Evolutionary conservation across 2,113 vertebrate species (phyloP).

Genomic region (Ciconia boyciana): DNA sequence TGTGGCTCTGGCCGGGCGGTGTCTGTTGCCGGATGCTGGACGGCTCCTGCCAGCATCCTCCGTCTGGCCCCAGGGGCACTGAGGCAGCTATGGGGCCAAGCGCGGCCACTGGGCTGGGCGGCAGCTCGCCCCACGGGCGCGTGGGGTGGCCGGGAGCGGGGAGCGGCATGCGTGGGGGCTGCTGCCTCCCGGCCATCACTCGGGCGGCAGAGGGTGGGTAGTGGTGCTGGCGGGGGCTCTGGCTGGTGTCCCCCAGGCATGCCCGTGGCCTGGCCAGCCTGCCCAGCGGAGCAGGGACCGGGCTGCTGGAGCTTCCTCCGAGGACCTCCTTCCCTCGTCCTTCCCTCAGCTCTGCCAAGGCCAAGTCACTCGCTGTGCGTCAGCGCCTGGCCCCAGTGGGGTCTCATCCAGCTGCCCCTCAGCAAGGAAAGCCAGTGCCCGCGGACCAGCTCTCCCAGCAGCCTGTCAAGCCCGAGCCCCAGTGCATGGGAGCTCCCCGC

Average conservation of each 20-base stretch:
- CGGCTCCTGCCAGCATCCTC: neutral
- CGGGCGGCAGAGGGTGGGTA: fast-evolving
- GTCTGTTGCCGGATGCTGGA: neutral
- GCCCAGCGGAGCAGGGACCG: neutral
- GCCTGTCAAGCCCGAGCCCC: neutral
- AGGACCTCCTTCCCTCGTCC: neutral
- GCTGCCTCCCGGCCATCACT: neutral
- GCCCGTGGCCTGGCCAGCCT: neutral
- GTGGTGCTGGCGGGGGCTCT: fast-evolving
- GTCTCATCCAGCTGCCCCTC: neutral
- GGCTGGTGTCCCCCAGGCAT: neutral
- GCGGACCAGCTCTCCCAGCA: neutral
- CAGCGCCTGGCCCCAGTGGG: neutral
- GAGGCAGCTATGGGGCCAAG: neutral
- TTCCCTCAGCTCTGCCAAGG: neutral
- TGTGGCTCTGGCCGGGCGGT: neutral
- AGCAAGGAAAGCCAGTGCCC: too few species aligned
- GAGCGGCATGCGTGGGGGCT: neutral
- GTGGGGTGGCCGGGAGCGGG: neutral
- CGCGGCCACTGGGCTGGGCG: neutral
- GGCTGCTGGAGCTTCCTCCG: neutral
- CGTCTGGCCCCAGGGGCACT: fast-evolving
- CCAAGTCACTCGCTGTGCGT: fast-evolving
- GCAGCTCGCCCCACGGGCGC: fast-evolving
- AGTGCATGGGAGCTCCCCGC: neutral